Evolutionary conservation across 2,113 vertebrate species (phyloP).

Genomic region (Serinus canaria): DNA sequence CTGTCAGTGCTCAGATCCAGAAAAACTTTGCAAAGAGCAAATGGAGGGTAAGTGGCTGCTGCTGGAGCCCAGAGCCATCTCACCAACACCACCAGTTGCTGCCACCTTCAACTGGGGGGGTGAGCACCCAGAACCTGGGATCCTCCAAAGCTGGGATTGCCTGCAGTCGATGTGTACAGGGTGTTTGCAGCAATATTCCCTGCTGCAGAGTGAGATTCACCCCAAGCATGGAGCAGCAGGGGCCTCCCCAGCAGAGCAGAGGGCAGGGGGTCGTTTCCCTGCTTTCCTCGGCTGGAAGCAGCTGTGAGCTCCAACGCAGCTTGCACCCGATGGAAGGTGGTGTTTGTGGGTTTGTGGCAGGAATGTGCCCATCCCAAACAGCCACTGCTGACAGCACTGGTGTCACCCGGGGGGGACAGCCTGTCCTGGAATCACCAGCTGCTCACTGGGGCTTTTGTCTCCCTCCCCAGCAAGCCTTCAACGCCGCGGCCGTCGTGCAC

Average conservation of each 20-base stretch:
- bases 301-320: background rate
- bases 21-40: conserved; percentile 92
- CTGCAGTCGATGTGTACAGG: rapidly evolving
- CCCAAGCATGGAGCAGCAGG: rapidly evolving
- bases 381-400: rapidly evolving
- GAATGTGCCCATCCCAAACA: rapidly evolving
- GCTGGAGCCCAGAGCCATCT: background rate
- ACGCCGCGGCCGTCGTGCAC: conserved; percentile 78
- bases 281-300: rapidly evolving
- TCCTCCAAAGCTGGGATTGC: background rate
- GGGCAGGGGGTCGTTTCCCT: background rate
- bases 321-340: rapidly evolving
- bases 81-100: background rate
- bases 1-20: conserved; percentile 90
- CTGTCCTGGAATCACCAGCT: rapidly evolving
- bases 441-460: background rate
- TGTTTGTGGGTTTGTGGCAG: background rate
- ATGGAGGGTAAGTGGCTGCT: conserved; percentile 83
- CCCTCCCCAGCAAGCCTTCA: conserved; percentile 85
- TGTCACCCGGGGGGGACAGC: background rate
- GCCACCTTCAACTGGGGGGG: background rate
- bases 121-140: background rate
- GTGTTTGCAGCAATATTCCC: background rate
- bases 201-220: background rate
- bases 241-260: background rate